phyloP scores from a whole-genome alignment of 2,888 invertebrate genomes.

The Lithophane leautieri region DNA sequence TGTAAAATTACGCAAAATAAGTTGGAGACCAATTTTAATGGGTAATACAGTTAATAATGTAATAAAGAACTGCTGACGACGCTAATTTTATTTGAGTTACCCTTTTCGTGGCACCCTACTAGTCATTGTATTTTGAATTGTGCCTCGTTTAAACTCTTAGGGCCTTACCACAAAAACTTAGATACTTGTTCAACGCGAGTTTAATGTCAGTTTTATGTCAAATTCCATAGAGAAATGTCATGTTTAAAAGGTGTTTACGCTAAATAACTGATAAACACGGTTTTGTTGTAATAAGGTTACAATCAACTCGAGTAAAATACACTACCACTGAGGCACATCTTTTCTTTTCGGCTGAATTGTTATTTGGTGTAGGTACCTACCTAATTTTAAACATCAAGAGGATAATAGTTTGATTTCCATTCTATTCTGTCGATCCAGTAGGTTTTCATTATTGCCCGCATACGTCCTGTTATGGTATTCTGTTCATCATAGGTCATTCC shows the following conservation, averaged over 20 bases:
- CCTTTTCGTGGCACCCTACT: constrained; percentile 57
- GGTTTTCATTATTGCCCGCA: background rate
- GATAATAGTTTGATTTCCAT: too few species aligned
- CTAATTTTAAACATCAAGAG: background rate
- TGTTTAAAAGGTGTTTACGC: too few species aligned
- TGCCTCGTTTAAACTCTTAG: constrained; percentile 53
- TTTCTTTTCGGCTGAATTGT: background rate
- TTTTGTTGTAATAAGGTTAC: background rate
- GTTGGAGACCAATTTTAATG: constrained; percentile 56
- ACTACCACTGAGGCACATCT: background rate
- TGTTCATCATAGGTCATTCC: background rate
- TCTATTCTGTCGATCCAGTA: background rate
- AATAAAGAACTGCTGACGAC: constrained; percentile 62
- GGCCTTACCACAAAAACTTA: too few species aligned
- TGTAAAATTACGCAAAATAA: constrained; percentile 33
- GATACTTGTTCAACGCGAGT: too few species aligned
- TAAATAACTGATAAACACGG: too few species aligned
- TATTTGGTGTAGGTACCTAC: background rate
- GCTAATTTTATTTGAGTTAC: constrained; percentile 62
- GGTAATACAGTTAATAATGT: constrained; percentile 63
- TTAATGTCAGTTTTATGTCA: too few species aligned
- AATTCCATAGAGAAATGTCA: too few species aligned
- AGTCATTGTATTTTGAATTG: constrained; percentile 56
- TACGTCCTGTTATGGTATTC: background rate
- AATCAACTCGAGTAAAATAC: background rate